Evolutionary conservation across 2,113 vertebrate species (phyloP).

Genomic region (Zootoca vivipara): DNA sequence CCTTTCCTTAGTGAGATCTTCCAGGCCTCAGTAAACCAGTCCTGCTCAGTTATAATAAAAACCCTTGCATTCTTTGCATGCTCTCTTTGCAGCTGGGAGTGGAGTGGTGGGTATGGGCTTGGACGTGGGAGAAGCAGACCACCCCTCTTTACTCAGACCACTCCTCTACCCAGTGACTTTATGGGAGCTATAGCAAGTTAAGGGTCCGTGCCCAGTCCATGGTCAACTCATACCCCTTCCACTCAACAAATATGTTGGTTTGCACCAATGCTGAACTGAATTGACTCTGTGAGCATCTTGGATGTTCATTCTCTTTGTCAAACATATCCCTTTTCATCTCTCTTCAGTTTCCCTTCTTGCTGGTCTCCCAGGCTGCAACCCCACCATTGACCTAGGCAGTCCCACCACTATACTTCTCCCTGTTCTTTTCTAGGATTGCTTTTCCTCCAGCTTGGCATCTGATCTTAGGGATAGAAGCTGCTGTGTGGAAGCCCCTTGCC

Average conservation of each 20-base stretch:
- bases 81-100: neutral
- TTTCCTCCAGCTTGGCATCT: too few species aligned
- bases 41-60: neutral
- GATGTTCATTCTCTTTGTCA: neutral
- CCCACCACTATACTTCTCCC: too few species aligned
- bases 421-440: too few species aligned
- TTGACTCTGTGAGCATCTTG: neutral
- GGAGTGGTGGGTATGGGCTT: neutral
- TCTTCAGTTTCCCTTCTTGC: neutral
- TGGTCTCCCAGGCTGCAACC: neutral
- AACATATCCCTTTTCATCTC: neutral
- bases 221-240: neutral
- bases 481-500: too few species aligned
- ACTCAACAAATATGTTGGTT: neutral
- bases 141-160: neutral
- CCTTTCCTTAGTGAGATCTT: too few species aligned
- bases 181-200: neutral
- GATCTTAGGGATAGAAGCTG: too few species aligned
- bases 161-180: neutral
- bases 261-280: neutral
- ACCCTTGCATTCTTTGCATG: neutral
- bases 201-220: neutral
- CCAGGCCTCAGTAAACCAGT: neutral
- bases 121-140: neutral
- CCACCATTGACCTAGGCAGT: too few species aligned